Conservation (phyloP, 2,888 invertebrate species). For the Hedya salicella region DNA sequence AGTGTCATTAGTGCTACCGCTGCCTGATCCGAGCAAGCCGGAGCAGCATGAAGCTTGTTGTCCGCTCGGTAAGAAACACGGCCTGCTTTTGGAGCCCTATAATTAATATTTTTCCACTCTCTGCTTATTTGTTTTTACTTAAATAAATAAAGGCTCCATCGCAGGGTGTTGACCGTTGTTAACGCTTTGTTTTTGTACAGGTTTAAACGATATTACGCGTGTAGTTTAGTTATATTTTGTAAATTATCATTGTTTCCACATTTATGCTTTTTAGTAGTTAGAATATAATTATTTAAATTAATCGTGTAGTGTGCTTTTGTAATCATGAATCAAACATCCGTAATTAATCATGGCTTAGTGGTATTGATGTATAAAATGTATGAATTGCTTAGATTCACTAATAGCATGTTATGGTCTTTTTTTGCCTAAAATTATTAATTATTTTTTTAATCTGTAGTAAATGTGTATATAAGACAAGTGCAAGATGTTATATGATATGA, state of each 20-base stretch:
- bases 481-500: slow-evolving; percentile 59
- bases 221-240: slow-evolving; percentile 55
- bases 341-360: slow-evolving; percentile 43
- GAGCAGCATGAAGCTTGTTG: slow-evolving; percentile 96
- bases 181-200: slow-evolving; percentile 70
- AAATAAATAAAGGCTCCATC: slow-evolving; percentile 60
- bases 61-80: slow-evolving; percentile 89
- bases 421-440: slow-evolving; percentile 68
- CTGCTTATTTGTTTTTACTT: slow-evolving; percentile 47
- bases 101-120: slow-evolving; percentile 45
- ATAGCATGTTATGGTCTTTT: slow-evolving; percentile 70
- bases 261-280: slow-evolving; percentile 54
- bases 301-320: slow-evolving; percentile 61
- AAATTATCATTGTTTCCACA: slow-evolving; percentile 57
- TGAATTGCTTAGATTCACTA: slow-evolving; percentile 50
- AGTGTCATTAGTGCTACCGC: slow-evolving; percentile 91
- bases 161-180: slow-evolving; percentile 67
- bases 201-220: slow-evolving; percentile 55
- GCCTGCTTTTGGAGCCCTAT: slow-evolving; percentile 52
- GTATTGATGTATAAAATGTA: slow-evolving; percentile 44
- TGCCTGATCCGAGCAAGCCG: slow-evolving; percentile 94
- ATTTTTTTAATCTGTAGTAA: slow-evolving; percentile 62
- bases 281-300: slow-evolving; percentile 49
- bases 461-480: slow-evolving; percentile 70
- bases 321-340: slow-evolving; percentile 31